These are phyloP conservation scores for Pogonophryne albipinna DNA, from an alignment of 2,797 vertebrate genomes.

Conservation along the genomic window DNA sequence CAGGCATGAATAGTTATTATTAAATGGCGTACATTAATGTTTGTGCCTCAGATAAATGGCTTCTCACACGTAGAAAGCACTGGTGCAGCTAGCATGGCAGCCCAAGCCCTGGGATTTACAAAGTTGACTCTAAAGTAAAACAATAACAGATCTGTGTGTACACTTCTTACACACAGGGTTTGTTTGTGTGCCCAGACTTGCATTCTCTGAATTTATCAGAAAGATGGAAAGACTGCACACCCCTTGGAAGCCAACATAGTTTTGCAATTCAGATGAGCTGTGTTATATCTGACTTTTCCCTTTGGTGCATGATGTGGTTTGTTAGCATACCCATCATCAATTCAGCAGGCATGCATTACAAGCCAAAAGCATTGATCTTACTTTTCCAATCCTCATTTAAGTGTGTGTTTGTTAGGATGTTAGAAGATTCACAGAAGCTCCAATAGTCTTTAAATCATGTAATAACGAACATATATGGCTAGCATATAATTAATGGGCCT, in stretches of 20 bases:
- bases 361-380: constrained; percentile 24
- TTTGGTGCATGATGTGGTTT: constrained; percentile 9
- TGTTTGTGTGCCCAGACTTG: constrained; percentile 17
- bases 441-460: constrained; percentile 41
- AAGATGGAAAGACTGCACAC: not conserved
- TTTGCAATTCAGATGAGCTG: constrained; percentile 39
- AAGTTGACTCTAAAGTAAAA: constrained; percentile 21
- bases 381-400: not conserved
- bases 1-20: constrained; percentile 65
- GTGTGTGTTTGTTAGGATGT: constrained; percentile 1
- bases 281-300: constrained; percentile 5
- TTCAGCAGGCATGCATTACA: not conserved
- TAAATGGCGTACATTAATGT: constrained; percentile 52
- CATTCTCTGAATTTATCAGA: constrained; percentile 27
- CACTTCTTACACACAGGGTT: not conserved
- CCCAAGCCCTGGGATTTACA: constrained; percentile 2
- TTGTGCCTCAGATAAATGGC: constrained; percentile 41
- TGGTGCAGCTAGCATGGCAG: not conserved
- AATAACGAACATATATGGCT: constrained; percentile 17
- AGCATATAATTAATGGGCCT: constrained; percentile 49
- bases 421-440: constrained; percentile 17
- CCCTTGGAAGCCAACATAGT: not conserved
- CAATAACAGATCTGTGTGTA: not conserved
- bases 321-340: constrained; percentile 12
- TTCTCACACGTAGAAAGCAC: constrained; percentile 12